phyloP scores from a whole-genome alignment of 2,113 vertebrate species.

The Miniopterus natalensis region DNA sequence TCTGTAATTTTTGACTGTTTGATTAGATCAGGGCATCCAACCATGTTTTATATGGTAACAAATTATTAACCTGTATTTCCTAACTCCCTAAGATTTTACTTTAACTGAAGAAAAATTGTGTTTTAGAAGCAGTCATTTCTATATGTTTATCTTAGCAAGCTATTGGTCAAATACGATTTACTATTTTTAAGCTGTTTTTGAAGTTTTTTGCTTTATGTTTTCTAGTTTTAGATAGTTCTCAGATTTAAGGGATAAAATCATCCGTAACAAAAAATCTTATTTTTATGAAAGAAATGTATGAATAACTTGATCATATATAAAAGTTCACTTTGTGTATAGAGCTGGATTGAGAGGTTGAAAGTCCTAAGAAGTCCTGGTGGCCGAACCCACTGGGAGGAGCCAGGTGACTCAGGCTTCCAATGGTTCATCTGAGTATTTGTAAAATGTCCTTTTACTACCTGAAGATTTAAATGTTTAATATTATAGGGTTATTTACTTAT shows the following conservation, averaged over 20 bases:
- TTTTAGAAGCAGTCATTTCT: not conserved
- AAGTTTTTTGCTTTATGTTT: not conserved
- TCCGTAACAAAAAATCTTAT: not conserved
- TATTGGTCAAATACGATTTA: not conserved
- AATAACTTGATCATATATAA: not conserved
- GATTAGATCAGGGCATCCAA: not conserved
- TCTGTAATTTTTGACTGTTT: not conserved
- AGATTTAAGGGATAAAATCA: not conserved
- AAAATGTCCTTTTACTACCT: not conserved
- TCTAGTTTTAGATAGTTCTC: not conserved
- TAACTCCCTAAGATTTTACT: not conserved
- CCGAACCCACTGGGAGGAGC: not conserved
- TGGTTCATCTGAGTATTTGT: not conserved
- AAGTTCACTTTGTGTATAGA: not conserved
- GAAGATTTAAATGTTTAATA: not conserved
- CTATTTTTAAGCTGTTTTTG: not conserved
- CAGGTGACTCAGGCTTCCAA: not conserved
- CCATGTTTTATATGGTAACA: not conserved
- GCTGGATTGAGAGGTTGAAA: not conserved
- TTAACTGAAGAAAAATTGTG: not conserved
- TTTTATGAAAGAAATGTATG: slow-evolving; percentile 15
- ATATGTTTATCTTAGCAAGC: not conserved
- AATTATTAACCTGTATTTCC: not conserved
- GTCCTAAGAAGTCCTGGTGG: not conserved
- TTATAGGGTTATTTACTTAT: not conserved